Base-by-base conservation (phyloP, 1,140 invertebrate species). In the Telenomus remus region DNA sequence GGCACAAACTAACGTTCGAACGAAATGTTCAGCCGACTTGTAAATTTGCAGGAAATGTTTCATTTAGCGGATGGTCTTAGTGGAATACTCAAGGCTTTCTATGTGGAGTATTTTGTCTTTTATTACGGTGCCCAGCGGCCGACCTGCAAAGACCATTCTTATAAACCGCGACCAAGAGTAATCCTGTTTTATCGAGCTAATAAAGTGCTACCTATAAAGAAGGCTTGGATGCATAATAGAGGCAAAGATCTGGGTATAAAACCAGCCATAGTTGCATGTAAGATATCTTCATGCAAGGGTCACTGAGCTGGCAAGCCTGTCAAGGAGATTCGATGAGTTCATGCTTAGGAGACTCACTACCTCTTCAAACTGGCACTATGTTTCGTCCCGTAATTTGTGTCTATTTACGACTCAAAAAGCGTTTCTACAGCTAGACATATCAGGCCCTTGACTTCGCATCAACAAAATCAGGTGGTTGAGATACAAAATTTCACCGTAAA, bases 141-240 rank as follows among this genome's bases (percentile, higher is more conserved):
- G 14, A 55, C 15, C 35, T 43, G 66, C 42, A 73, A 65, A 70
- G 76, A 56, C 60, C 39, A 70, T 78, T 66, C 65, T 78, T 78
- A 73, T 73, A 70, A 70, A 70, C 59, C 43, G 60, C 47, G 63
- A 73, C 59, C 73, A 78, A 73, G 65, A 69, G 70, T 78, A 78
- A 78, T 78, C 76, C 69, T 78, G 69, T 78, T 78, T 73, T 73
- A 78, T 77, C 54, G 64, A 65, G 65, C 60, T 78, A 73, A 78
- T 78, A 78, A 78, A 78, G 69, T 49, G 69, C 55, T 54, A 46
- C 60, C 64, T 78, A 73, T 73, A 69, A 78, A 73, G 76, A 78
- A 78, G 59, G 13, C 65, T 65, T 11, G 76, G 56, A 73, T 73
- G 69, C 69, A 78, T 78, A 70, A 78, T 66, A 66, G 27, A 65